Evolutionary conservation across 2,888 invertebrate species (phyloP).

Genomic region (Agrotis clavis): DNA sequence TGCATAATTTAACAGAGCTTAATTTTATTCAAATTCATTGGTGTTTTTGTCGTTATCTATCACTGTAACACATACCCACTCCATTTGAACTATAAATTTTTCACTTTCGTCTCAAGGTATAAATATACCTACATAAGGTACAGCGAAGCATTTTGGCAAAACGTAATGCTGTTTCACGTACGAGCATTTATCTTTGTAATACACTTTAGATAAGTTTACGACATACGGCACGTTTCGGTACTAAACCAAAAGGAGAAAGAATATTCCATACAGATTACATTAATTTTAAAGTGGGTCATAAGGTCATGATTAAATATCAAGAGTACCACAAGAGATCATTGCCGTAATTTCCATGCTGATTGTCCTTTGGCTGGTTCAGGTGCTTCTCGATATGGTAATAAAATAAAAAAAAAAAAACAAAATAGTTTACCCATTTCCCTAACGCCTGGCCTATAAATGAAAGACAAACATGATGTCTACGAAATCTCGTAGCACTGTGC

Average conservation of each 20-base stretch:
- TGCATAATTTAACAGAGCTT: background rate
- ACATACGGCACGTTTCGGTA: no score
- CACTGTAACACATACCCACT: no score
- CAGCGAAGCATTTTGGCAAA: no score
- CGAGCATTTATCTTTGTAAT: background rate
- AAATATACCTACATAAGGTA: no score
- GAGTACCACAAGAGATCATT: background rate
- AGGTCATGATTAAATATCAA: background rate
- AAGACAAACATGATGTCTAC: background rate
- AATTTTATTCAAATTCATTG: background rate
- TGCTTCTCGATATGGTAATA: background rate
- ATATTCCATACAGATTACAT: background rate
- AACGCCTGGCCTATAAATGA: conserved; percentile 2
- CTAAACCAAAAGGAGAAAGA: background rate
- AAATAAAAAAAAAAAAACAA: background rate
- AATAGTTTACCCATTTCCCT: background rate
- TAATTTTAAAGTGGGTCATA: background rate
- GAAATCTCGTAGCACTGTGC: conserved; percentile 34
- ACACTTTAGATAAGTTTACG: background rate
- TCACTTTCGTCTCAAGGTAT: no score
- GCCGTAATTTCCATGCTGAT: background rate
- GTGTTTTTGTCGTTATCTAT: background rate
- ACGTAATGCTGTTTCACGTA: background rate
- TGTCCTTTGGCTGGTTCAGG: background rate
- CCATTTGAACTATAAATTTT: no score